Evolutionary conservation across 64 coral and sea anemone genomes (phyloP).

Genomic region (Pocillopora verrucosa): DNA sequence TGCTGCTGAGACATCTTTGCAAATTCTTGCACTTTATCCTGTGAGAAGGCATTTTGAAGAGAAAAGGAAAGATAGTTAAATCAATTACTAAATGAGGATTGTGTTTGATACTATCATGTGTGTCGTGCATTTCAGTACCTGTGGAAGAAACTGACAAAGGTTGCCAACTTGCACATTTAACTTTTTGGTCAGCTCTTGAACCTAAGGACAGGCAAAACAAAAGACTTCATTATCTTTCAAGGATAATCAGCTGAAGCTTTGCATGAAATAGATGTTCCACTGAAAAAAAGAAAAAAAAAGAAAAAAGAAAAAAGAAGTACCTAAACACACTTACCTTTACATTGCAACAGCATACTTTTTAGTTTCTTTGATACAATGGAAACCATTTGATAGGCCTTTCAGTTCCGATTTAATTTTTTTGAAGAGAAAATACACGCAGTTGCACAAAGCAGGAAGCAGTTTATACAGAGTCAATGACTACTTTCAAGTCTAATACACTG

Average conservation of each 20-base stretch:
- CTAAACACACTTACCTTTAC: no score
- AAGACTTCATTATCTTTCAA: not conserved
- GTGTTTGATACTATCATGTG: not conserved
- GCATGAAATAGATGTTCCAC: no score
- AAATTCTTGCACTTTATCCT: slow-evolving; percentile 98
- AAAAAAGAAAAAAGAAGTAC: no score
- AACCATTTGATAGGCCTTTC: no score
- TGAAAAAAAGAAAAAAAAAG: no score
- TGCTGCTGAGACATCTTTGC: slow-evolving; percentile 96
- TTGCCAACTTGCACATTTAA: slow-evolving; percentile 93
- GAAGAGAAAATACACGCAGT: no score
- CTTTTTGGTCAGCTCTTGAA: slow-evolving; percentile 77
- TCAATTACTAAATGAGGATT: not conserved
- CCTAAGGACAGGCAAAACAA: slow-evolving; percentile 18
- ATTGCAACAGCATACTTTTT: no score
- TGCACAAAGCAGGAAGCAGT: no score
- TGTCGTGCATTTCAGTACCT: slow-evolving; percentile 41
- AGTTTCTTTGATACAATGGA: no score
- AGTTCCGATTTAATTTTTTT: no score
- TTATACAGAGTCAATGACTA: not conserved
- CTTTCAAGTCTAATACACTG: not conserved
- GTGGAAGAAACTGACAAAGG: slow-evolving; percentile 95
- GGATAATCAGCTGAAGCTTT: no score
- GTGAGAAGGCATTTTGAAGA: slow-evolving; percentile 1
- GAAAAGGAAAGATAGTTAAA: not conserved